phyloP scores from a whole-genome alignment of 2,888 invertebrate species.

The Lamellibrachia satsuma region DNA sequence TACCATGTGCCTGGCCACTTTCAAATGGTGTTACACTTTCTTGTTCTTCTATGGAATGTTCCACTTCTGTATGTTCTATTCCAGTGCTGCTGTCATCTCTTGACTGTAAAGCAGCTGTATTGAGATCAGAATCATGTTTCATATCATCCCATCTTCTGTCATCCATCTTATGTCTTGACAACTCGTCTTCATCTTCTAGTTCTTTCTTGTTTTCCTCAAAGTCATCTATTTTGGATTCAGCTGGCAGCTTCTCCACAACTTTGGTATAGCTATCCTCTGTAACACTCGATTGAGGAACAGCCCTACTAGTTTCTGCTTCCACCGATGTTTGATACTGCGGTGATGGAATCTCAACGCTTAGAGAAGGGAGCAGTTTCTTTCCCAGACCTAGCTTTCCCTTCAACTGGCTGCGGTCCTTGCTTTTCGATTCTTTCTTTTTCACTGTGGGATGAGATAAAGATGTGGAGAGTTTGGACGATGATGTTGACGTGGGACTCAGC shows the following conservation, averaged over 20 bases:
- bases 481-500: neutral
- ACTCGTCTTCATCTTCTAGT: neutral
- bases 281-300: neutral
- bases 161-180: neutral
- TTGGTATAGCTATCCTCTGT: neutral
- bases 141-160: neutral
- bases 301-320: neutral
- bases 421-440: neutral
- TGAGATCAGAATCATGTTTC: neutral
- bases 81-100: neutral
- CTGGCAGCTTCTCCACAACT: neutral
- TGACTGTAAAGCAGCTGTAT: neutral
- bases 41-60: neutral
- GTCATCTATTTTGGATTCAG: neutral
- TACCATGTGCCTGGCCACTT: neutral
- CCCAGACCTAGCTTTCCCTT: neutral
- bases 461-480: neutral
- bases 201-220: neutral
- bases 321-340: neutral
- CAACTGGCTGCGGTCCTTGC: slow-evolving; percentile 1
- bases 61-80: neutral
- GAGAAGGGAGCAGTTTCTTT: neutral
- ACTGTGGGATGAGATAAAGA: neutral
- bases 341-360: neutral
- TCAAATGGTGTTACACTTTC: neutral